These are phyloP conservation scores for Xanthia icteritia DNA, from an alignment of 2,888 invertebrate genomes.

Conservation along the genomic window DNA sequence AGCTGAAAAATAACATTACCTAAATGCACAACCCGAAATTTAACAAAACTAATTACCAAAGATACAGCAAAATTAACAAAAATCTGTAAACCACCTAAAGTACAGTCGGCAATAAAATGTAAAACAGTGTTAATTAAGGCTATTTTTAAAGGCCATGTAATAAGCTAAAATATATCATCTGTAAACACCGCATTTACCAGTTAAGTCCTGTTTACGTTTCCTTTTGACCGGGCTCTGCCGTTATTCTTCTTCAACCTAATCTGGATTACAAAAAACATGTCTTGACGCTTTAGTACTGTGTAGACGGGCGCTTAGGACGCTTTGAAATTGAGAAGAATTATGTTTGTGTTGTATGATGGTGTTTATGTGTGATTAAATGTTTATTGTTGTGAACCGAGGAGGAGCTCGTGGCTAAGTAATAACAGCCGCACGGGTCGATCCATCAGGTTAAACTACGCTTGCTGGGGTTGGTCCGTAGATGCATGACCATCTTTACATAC, in stretches of 20 bases:
- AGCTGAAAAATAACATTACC: no score
- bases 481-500: no score
- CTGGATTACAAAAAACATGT: constrained; percentile 79
- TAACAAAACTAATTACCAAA: constrained; percentile 10
- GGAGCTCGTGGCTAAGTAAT: no score
- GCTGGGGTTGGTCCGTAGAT: no score
- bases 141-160: constrained; percentile 43
- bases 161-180: constrained; percentile 61
- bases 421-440: no score
- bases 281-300: constrained; percentile 65
- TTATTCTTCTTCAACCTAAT: constrained; percentile 80
- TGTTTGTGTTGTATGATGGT: constrained; percentile 4
- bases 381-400: background rate
- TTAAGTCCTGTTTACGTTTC: constrained; percentile 73
- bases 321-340: background rate
- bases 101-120: constrained; percentile 33
- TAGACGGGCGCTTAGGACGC: constrained; percentile 59
- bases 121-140: constrained; percentile 50
- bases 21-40: no score
- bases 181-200: constrained; percentile 60
- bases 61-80: constrained; percentile 9
- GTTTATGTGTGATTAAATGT: constrained; percentile 4
- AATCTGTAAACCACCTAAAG: constrained; percentile 25
- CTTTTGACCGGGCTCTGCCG: constrained; percentile 74
- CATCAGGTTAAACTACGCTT: no score